phyloP scores from a whole-genome alignment of 1,140 invertebrate genomes.

The Drosophila quadrilineata region DNA sequence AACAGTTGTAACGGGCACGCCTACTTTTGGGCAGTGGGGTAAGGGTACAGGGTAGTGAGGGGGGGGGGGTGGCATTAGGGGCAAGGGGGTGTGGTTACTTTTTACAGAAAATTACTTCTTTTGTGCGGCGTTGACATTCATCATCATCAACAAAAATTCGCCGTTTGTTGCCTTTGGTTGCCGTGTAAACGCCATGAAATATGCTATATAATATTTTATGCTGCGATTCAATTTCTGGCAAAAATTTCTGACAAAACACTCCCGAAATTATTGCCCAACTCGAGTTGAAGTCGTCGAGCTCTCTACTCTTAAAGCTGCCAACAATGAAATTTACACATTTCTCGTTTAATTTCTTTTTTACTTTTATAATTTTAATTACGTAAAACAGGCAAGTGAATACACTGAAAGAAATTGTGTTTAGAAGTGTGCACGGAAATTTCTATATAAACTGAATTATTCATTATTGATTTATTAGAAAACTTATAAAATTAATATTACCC shows the following conservation, averaged over 20 bases:
- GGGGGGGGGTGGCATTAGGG: neutral
- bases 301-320: conserved; percentile 27
- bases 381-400: neutral
- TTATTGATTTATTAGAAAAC: neutral
- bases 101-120: conserved; percentile 78
- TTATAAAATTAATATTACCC: neutral
- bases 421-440: conserved; percentile 7
- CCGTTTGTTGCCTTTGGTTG: conserved; percentile 7
- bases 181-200: conserved; percentile 54
- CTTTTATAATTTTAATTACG: conserved; percentile 46
- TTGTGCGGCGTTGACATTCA: conserved; percentile 66
- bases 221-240: conserved; percentile 42
- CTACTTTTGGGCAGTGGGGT: conserved; percentile 21
- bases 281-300: neutral
- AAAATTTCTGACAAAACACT: too few species aligned
- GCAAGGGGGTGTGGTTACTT: conserved; percentile 22
- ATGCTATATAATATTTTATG: conserved; percentile 66
- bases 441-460: neutral
- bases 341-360: neutral
- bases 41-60: neutral
- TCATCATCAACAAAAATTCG: conserved; percentile 69
- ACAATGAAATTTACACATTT: conserved; percentile 1
- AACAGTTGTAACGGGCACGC: conserved; percentile 75
- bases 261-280: too few species aligned
- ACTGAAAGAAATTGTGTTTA: conserved; percentile 1